Percentiles rank a stretch among this genome's conserved stretches.
These are phyloP conservation scores for Pyrgus malvae DNA, from an alignment of 2,888 invertebrate genomes.

Conservation along the genomic window DNA sequence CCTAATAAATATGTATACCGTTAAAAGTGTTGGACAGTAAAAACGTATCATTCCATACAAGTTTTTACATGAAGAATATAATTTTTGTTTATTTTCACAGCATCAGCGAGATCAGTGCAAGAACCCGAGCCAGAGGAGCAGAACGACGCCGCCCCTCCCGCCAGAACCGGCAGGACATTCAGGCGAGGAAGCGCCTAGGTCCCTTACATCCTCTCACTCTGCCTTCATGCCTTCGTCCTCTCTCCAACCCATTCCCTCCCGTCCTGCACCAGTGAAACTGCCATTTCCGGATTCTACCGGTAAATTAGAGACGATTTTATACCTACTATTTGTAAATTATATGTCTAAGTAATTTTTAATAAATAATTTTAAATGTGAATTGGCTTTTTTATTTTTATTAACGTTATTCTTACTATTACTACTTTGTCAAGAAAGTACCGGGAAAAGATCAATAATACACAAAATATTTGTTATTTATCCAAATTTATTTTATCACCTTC, in stretches of 20 bases:
- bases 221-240: no score
- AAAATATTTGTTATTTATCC: no score
- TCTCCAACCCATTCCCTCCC: slow-evolving; percentile 10
- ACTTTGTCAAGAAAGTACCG: no score
- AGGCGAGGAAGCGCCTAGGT: slow-evolving; percentile 51
- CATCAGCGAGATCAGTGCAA: slow-evolving; percentile 56
- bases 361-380: slow-evolving; percentile 56
- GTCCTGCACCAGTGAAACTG: not conserved
- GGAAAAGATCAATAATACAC: no score
- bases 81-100: slow-evolving; percentile 47
- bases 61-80: no score
- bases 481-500: no score
- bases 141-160: slow-evolving; percentile 53
- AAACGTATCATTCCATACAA: no score
- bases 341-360: slow-evolving; percentile 72
- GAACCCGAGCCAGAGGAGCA: slow-evolving; percentile 62
- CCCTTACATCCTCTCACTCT: slow-evolving; percentile 16
- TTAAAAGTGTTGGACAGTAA: no score
- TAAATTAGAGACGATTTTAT: slow-evolving; percentile 53
- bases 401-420: not conserved
- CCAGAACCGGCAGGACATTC: slow-evolving; percentile 52
- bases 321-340: slow-evolving; percentile 72
- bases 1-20: no score
- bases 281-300: slow-evolving; percentile 13
- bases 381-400: slow-evolving; percentile 26